Evolutionary conservation across 2,113 vertebrate genomes (phyloP).

Genomic region (Gopherus flavomarginatus): DNA sequence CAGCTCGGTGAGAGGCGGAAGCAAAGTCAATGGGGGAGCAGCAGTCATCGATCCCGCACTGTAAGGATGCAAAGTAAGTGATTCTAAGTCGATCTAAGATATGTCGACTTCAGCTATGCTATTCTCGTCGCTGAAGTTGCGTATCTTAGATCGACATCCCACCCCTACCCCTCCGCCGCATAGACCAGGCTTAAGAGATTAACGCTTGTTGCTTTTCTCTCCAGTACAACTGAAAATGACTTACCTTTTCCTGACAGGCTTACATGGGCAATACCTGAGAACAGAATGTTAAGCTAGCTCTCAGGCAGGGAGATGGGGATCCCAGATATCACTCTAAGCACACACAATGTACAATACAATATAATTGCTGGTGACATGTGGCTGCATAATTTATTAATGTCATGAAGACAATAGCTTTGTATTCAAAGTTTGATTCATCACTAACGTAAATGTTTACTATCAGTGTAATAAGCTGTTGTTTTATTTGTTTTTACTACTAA

Average conservation of each 20-base stretch:
- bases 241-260: neutral
- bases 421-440: neutral
- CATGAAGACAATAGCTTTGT: neutral
- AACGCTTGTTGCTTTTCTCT: neutral
- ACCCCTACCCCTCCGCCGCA: no score
- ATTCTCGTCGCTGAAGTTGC: no score
- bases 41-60: no score
- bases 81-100: no score
- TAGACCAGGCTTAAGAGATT: neutral
- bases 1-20: no score
- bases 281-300: neutral
- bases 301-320: neutral
- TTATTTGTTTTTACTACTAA: neutral
- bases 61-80: no score
- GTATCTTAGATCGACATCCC: no score
- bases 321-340: neutral
- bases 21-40: no score
- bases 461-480: neutral
- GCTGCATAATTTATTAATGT: neutral
- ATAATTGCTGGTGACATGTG: neutral
- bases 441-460: neutral
- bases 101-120: no score
- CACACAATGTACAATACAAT: neutral
- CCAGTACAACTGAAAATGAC: neutral
- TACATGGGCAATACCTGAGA: neutral